Conservation (phyloP, 2,113 vertebrate species). For the Notiomystis cincta region DNA sequence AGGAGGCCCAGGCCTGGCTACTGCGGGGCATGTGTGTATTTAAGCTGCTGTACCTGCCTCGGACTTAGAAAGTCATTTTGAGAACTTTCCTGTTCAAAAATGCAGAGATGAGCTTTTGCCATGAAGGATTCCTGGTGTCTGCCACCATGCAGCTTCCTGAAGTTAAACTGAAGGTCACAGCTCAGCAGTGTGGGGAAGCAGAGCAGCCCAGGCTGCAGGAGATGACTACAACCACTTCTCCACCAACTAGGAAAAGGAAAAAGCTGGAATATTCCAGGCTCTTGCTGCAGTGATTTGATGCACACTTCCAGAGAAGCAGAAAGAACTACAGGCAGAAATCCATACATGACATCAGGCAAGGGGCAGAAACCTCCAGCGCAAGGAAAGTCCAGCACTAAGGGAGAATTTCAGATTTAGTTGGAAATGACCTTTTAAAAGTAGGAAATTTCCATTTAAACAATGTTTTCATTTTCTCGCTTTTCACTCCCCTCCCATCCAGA, state of each 20-base stretch:
- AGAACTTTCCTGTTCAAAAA: not conserved
- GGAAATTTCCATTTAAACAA: not conserved
- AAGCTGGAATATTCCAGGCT: not conserved
- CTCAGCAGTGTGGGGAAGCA: not conserved
- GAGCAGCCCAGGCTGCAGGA: not conserved
- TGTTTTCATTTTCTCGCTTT: not conserved
- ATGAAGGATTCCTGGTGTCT: not conserved
- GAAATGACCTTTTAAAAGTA: not conserved
- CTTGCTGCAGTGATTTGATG: not conserved
- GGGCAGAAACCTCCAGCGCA: not conserved
- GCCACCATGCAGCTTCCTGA: not conserved
- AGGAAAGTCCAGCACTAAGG: not conserved
- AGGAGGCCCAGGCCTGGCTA: not conserved
- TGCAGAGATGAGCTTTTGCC: not conserved
- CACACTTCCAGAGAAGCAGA: not conserved
- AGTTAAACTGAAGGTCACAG: not conserved
- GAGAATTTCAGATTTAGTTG: not conserved
- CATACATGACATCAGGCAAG: fast-evolving
- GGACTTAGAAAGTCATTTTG: not conserved
- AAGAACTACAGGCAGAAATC: not conserved
- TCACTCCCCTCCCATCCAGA: not conserved
- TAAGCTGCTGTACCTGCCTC: not conserved
- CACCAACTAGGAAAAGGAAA: not conserved
- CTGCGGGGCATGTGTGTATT: no score
- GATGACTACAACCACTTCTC: not conserved